These are phyloP conservation scores for Rhinoderma darwinii DNA, from an alignment of 2,113 vertebrate genomes.

Conservation along the genomic window DNA sequence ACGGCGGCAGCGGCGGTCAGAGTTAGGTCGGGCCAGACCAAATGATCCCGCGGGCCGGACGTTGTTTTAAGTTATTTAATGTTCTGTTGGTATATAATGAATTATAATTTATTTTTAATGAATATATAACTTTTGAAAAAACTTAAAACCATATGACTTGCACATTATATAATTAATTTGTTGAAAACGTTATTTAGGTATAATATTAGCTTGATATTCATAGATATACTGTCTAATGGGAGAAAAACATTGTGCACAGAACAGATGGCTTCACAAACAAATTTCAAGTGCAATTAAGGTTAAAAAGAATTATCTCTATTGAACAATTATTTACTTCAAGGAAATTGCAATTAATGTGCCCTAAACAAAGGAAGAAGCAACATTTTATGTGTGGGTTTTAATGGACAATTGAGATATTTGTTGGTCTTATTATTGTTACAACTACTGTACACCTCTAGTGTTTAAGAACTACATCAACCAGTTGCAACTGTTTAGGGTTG, in stretches of 20 bases:
- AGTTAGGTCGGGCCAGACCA: too few species aligned
- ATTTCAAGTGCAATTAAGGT: conserved; percentile 39
- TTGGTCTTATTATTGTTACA: not conserved
- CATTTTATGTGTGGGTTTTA: not conserved
- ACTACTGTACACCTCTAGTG: not conserved
- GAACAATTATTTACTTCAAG: conserved; percentile 18
- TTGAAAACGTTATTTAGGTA: not conserved
- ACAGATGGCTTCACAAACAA: conserved; percentile 39
- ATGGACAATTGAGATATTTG: not conserved
- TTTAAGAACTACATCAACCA: not conserved
- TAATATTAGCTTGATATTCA: conserved; percentile 28
- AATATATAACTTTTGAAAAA: not conserved
- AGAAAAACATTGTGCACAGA: conserved; percentile 9
- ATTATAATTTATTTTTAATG: not conserved
- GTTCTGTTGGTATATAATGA: not conserved
- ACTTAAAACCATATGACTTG: not conserved
- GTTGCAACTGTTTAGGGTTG: not conserved
- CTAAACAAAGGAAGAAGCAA: not conserved
- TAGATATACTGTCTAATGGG: conserved; percentile 13
- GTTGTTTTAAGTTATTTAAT: not conserved
- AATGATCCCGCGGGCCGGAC: too few species aligned
- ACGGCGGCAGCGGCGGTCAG: too few species aligned
- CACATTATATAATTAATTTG: not conserved
- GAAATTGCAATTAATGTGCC: conserved; percentile 1
- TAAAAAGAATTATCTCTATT: conserved; percentile 24